Percentiles rank a stretch among this genome's conserved stretches.
These are phyloP conservation scores for Pituophis catenifer DNA, from an alignment of 2,113 vertebrate genomes.

Conservation along the genomic window DNA sequence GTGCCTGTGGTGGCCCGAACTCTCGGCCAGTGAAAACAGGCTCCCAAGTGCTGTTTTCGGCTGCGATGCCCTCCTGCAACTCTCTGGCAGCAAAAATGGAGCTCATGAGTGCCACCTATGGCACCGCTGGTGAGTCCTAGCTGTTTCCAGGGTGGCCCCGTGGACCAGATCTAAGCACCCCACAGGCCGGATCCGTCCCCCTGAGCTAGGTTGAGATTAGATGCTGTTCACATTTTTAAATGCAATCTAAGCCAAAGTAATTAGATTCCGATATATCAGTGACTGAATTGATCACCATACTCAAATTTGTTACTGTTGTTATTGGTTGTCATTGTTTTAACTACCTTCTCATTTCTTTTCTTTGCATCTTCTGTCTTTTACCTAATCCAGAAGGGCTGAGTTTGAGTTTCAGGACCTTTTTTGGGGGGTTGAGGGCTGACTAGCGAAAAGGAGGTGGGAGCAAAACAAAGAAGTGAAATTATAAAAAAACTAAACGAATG, in stretches of 20 bases:
- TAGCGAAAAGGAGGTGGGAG: not conserved
- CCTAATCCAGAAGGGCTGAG: not conserved
- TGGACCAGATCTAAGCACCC: too few relatives aligned
- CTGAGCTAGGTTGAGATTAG: not conserved
- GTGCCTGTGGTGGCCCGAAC: too few relatives aligned
- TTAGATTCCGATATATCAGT: not conserved
- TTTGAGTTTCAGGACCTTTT: not conserved
- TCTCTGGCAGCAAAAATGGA: too few relatives aligned
- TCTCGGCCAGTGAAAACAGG: too few relatives aligned
- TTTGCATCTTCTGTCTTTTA: not conserved
- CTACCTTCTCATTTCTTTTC: not conserved
- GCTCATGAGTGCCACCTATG: too few relatives aligned
- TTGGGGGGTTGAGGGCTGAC: not conserved
- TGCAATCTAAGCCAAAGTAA: not conserved
- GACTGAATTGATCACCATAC: not conserved
- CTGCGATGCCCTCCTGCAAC: too few relatives aligned
- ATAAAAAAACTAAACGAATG: not conserved
- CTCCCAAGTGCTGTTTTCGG: too few relatives aligned
- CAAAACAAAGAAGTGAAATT: not conserved
- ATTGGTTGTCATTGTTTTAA: not conserved
- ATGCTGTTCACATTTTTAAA: not conserved
- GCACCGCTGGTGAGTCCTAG: too few relatives aligned
- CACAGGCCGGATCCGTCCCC: too few relatives aligned
- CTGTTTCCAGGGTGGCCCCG: too few relatives aligned
- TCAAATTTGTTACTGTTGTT: not conserved